Base-by-base conservation (phyloP, 2,888 invertebrate genomes). In the Zaprionus bogoriensis region DNA sequence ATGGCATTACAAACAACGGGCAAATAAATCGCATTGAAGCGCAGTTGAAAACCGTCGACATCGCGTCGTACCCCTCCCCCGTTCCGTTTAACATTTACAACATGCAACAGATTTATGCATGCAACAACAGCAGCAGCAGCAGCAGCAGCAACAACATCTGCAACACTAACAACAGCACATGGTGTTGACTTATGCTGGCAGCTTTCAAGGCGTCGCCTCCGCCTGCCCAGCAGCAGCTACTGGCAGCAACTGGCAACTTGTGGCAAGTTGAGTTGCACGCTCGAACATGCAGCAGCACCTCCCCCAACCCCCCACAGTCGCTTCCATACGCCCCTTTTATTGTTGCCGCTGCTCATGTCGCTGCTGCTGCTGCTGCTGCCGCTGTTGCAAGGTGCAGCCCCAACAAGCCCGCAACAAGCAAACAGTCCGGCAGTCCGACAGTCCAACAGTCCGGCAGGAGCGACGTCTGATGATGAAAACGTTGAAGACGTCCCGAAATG, bases 61-160 rank as follows among this genome's bases (percentile, higher is more conserved):
- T 2, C 30, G 2, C 5, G 5, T 27, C 25, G 2, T 12, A 5
- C 32, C 7, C 14, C 0, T 4, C 14, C 9, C 14, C 7, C n/a
- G 7, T 22, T 23, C 36, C 73, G 63, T 67, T 78, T 87, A 85
- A 82, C 83, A 85, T 85, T 81, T 87, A 68, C 87, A 86, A 86
- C 87, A 86, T 77, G 87, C 87, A 84, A 75, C 81, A 81, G 81
- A 87, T 87, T 86, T 87, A 86, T 88, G 88, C 85, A 75, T 78
- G 76, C 85, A 71, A 66, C 77, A 59, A 53, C 64, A 76, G 12
- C 53, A 62, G 12, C 52, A 50, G n/a, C 46, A 51, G 2, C 46
- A 47, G 1, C 48, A 27, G 0, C 12, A 55, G 0, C 50, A 45
- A 2, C 67, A 62, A 17, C 61, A 59, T 6, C 59, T 50, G 41